Conservation (phyloP, 1,140 invertebrate genomes). For the Bombus vancouverensis region DNA sequence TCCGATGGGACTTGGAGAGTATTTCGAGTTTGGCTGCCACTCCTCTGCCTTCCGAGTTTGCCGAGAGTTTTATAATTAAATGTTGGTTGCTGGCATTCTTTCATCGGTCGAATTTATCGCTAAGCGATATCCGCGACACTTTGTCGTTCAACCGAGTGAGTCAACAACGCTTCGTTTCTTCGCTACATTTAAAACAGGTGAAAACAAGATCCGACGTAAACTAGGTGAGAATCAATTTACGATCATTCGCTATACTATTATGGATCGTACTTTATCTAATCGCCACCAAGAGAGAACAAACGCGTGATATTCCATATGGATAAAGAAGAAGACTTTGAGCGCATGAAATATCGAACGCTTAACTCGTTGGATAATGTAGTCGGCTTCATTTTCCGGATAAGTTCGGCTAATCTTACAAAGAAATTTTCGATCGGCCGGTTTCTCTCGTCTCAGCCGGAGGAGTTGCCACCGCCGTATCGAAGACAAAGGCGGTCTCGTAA, state of each 20-base stretch:
- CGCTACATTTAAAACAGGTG: too few species aligned
- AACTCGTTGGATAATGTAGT: constrained; percentile 25
- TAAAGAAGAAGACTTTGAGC: not conserved
- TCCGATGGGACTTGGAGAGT: constrained; percentile 58
- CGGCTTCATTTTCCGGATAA: not conserved
- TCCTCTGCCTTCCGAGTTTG: constrained; percentile 39
- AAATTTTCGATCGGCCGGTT: constrained; percentile 53
- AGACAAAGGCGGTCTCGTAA: constrained; percentile 60
- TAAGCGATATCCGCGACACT: not conserved
- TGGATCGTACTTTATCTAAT: not conserved
- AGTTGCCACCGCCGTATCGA: constrained; percentile 32
- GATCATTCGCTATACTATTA: not conserved
- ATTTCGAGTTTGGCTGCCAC: constrained; percentile 32
- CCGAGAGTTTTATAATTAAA: constrained; percentile 60
- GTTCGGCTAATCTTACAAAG: constrained; percentile 30
- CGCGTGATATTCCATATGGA: not conserved
- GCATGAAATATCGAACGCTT: not conserved
- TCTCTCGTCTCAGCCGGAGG: not conserved
- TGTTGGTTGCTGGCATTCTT: not conserved
- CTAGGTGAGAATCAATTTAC: not conserved
- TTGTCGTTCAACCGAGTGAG: not conserved
- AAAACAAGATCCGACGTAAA: not conserved
- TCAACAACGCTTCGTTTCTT: not conserved
- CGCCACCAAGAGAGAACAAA: not conserved
- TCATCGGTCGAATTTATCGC: not conserved